phyloP scores from a whole-genome alignment of 2,797 vertebrate species.

The Syngnathus acus region DNA sequence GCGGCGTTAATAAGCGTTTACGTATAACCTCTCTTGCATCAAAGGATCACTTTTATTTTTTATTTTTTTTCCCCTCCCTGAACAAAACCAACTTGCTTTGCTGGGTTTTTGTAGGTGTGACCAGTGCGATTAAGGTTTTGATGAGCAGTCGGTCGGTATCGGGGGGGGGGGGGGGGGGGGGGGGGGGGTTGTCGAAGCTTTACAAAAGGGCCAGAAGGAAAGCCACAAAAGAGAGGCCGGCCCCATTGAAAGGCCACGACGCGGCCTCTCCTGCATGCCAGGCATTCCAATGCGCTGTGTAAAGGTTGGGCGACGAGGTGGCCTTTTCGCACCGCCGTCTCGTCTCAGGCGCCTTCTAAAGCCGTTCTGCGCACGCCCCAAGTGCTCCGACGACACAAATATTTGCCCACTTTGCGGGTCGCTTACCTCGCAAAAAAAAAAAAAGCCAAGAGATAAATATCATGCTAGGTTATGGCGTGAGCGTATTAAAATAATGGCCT shows the following conservation, averaged over 20 bases:
- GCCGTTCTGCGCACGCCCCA: background rate
- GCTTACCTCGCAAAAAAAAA: background rate
- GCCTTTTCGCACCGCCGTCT: constrained; percentile 59
- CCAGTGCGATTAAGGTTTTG: constrained; percentile 34
- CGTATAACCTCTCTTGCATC: background rate
- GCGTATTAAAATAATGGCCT: too few species aligned
- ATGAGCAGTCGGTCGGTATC: constrained; percentile 42
- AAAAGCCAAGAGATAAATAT: background rate
- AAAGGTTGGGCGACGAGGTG: constrained; percentile 69
- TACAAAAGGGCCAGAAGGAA: constrained; percentile 65
- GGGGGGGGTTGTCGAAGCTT: constrained; percentile 50
- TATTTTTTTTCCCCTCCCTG: background rate
- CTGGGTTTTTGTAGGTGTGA: constrained; percentile 32
- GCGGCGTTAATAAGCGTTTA: constrained; percentile 10
- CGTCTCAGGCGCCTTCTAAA: background rate
- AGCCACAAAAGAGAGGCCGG: constrained; percentile 67
- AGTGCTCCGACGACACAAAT: background rate
- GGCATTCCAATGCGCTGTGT: constrained; percentile 81
- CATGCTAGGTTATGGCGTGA: too few species aligned
- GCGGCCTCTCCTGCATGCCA: constrained; percentile 69
- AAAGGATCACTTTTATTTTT: background rate
- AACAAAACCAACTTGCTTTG: constrained; percentile 25
- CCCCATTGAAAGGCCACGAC: constrained; percentile 70
- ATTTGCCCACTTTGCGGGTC: background rate
- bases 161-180: constrained; percentile 12